These are phyloP conservation scores for Drosophila affinis DNA, from an alignment of 2,888 invertebrate species.

Conservation along the genomic window DNA sequence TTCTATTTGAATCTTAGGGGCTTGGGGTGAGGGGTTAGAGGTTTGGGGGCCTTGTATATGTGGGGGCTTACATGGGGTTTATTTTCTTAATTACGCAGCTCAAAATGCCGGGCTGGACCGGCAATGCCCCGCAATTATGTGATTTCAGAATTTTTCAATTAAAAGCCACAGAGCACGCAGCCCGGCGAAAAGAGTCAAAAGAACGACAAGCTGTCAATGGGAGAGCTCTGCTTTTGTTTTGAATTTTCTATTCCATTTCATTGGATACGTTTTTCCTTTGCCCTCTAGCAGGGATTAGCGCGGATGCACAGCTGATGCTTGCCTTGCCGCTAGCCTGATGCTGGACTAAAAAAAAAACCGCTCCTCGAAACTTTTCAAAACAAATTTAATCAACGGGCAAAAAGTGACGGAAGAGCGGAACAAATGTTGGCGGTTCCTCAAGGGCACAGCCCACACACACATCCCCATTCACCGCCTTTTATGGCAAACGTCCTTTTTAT, in stretches of 20 bases:
- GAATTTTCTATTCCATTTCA: not conserved
- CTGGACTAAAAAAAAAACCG: slow-evolving; percentile 1
- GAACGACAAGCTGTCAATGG: slow-evolving; percentile 33
- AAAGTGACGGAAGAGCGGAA: not conserved
- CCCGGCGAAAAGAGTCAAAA: not conserved
- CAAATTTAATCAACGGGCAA: slow-evolving; percentile 36
- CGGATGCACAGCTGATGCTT: slow-evolving; percentile 17
- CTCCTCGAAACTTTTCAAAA: slow-evolving; percentile 19
- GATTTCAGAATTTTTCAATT: slow-evolving; percentile 78
- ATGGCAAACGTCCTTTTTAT: slow-evolving; percentile 36
- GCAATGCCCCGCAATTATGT: slow-evolving; percentile 67
- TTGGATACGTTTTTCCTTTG: not conserved
- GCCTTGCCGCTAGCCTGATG: not conserved
- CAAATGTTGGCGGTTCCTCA: slow-evolving; percentile 5
- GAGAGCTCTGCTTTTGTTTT: slow-evolving; percentile 10
- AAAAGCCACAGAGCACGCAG: slow-evolving; percentile 33
- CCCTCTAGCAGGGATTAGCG: slow-evolving; percentile 48
- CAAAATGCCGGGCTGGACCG: slow-evolving; percentile 34
- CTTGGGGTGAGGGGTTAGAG: not conserved
- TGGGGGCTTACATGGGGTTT: slow-evolving; percentile 14
- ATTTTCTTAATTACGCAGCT: slow-evolving; percentile 64
- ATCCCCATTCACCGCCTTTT: slow-evolving; percentile 22
- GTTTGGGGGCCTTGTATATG: not conserved
- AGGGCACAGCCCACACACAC: not conserved
- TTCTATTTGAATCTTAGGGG: slow-evolving; percentile 15